Evolutionary conservation across 1,140 invertebrate species (phyloP).

Genomic region (Trichonephila inaurata): DNA sequence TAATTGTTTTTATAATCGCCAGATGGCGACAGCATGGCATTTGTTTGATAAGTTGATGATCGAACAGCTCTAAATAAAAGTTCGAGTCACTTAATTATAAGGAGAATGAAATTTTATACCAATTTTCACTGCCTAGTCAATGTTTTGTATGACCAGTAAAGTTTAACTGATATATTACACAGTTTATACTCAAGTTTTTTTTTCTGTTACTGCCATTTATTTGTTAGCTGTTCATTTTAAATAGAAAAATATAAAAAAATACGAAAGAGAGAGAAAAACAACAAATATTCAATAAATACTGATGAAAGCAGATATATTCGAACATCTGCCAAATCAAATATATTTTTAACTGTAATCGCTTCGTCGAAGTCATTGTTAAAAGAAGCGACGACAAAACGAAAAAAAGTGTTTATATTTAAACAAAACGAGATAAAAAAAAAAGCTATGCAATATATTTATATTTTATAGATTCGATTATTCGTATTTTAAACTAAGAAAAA

Average conservation of each 20-base stretch:
- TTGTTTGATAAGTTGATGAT: conserved; percentile 29
- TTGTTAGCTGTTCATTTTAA: conserved; percentile 49
- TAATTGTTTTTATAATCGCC: conserved; percentile 51
- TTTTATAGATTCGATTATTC: conserved; percentile 16
- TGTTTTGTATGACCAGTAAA: conserved; percentile 73
- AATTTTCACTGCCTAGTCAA: conserved; percentile 76
- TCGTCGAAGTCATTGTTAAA: not conserved
- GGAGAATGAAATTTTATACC: conserved; percentile 70
- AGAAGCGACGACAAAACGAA: not conserved
- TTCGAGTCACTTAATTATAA: conserved; percentile 16
- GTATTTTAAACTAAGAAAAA: conserved; percentile 15
- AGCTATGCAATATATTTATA: not conserved
- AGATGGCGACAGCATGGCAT: conserved; percentile 50
- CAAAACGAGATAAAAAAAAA: not conserved
- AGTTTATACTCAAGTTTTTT: conserved; percentile 29
- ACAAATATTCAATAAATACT: not conserved
- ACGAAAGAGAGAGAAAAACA: not conserved
- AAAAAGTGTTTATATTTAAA: not conserved
- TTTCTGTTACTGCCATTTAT: conserved; percentile 65
- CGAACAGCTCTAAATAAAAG: not conserved
- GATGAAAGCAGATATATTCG: not conserved
- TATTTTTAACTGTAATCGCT: conserved; percentile 45
- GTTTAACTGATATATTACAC: conserved; percentile 55
- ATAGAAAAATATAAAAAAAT: not conserved
- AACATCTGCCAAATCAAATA: not conserved